phyloP scores from a whole-genome alignment of 1,140 invertebrate species.

The Matsumurasca onukii region DNA sequence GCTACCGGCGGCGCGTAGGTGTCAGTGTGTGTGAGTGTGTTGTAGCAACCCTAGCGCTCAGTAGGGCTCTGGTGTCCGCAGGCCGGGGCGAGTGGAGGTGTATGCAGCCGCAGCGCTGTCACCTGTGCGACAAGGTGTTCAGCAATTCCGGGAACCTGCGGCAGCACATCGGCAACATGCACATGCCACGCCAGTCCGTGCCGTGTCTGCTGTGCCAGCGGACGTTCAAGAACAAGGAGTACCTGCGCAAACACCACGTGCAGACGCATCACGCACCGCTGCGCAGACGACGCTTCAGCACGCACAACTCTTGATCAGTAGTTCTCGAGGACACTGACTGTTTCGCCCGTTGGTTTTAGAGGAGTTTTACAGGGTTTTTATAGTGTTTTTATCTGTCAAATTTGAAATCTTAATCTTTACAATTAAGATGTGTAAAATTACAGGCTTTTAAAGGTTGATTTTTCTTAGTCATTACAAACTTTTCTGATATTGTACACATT shows the following conservation, averaged over 20 bases:
- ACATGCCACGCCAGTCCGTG: constrained; percentile 63
- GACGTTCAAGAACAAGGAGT: constrained; percentile 69
- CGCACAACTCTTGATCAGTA: no score
- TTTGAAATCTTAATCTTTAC: no score
- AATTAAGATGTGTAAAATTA: no score
- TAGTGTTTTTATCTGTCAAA: no score
- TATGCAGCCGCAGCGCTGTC: constrained; percentile 51
- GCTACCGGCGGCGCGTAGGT: neutral
- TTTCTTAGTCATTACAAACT: no score
- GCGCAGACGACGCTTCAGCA: constrained; percentile 27
- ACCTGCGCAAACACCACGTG: constrained; percentile 67
- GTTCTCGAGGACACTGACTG: no score
- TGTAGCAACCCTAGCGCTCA: neutral
- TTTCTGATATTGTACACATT: no score
- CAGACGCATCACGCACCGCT: constrained; percentile 56
- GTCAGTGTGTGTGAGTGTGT: constrained; percentile 10
- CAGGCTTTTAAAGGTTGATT: no score
- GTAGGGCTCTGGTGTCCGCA: constrained; percentile 26
- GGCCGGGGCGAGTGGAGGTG: constrained; percentile 41
- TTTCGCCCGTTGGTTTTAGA: no score
- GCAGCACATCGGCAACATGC: constrained; percentile 73
- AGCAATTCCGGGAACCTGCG: constrained; percentile 66
- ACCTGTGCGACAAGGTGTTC: constrained; percentile 66
- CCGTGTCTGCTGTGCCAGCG: constrained; percentile 65
- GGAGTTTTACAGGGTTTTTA: no score